Base-by-base conservation (phyloP, 2,113 vertebrate species). In the Laticauda colubrina region DNA sequence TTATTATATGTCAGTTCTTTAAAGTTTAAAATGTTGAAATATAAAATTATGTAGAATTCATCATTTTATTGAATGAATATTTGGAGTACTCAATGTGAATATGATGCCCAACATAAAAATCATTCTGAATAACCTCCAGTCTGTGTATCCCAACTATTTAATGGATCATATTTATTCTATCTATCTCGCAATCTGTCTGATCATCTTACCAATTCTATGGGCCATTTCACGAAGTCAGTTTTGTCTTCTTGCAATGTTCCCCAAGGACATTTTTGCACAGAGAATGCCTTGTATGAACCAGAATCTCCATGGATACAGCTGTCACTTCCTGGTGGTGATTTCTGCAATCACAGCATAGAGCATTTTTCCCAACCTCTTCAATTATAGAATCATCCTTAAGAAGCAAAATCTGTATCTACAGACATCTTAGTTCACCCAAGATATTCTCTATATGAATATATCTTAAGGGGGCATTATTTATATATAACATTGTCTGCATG, bases 271-370 rank as follows among this genome's bases (percentile, higher is more conserved):
- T 43, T 92, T 92, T 89, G 75, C 51, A 88, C 34, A 56, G n/a
- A 81, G 8, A 92, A 81, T 45, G 21, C 69, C 86, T 92, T 75
- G 51, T 92, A 81, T 43, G 51, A 89, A 92, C 34, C 87, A 55
- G 59, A 45, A 75, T 92, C 59, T 81, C 91, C 91, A 92, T 92
- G 57, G 91, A 89, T 89, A 89, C 61, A 88, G 87, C 59, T 92
- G 34, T 39, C 51, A 10, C 39, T 92, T 81, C 85, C 59, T 81
- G 87, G 51, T 55, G 59, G 61, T 54, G 61, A 89, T 81, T 89
- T 89, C 9, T 56, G 87, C 87, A 75, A 89, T 43, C 26, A 26
- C 88, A 89, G 43, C 69, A 81, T 18, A 89, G 88, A 85, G 54
- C 85, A 45, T 54, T 81, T 48, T 14, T 21, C 15, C 21, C 54